These are phyloP conservation scores for Suricata suricatta DNA, from an alignment of 2,113 vertebrate species.

Conservation along the genomic window DNA sequence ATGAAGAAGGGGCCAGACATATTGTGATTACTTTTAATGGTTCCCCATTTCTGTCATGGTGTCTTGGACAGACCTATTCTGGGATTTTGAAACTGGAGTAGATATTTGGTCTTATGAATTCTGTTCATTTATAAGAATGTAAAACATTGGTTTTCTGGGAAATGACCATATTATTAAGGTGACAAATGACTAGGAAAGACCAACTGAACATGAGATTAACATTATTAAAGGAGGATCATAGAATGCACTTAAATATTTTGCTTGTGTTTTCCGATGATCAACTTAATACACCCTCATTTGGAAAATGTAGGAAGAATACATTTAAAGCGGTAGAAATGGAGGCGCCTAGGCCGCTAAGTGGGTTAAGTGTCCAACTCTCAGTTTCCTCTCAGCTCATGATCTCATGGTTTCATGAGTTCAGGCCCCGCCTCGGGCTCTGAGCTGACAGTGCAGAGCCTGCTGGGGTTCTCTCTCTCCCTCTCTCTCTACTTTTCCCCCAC, in stretches of 20 bases:
- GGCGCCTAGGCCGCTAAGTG: no score
- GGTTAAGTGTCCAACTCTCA: no score
- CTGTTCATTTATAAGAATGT: background rate
- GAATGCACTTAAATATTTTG: background rate
- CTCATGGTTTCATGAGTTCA: no score
- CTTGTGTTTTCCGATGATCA: background rate
- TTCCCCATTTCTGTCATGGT: background rate
- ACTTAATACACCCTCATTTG: background rate
- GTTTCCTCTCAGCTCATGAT: no score
- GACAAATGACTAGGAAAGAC: background rate
- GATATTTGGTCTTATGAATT: background rate
- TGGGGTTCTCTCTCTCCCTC: no score
- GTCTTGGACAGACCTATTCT: background rate
- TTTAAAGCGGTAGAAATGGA: background rate
- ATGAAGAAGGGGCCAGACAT: background rate
- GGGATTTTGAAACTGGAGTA: background rate
- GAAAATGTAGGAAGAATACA: slow-evolving; percentile 18
- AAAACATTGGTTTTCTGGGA: background rate
- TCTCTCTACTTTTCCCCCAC: no score
- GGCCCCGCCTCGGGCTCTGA: no score
- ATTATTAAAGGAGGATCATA: background rate
- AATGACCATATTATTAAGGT: background rate
- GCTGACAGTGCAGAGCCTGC: no score
- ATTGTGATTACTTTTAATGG: background rate
- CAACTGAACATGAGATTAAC: background rate